Percentiles rank a stretch among this genome's conserved stretches.
phyloP scores from a whole-genome alignment of 2,888 invertebrate species.

The Ectemnius continuus region DNA sequence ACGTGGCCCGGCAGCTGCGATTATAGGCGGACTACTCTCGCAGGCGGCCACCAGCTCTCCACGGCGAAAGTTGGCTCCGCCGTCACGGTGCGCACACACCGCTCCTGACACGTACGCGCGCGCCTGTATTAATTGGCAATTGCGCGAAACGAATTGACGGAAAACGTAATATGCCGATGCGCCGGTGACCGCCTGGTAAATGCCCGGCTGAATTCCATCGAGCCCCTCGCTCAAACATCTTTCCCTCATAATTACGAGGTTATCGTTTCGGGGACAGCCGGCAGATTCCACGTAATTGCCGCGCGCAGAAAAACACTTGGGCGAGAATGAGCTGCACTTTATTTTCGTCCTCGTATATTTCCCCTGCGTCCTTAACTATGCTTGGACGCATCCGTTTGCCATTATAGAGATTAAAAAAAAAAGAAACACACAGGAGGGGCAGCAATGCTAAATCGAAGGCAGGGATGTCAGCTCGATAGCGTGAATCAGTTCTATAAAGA shows the following conservation, averaged over 20 bases:
- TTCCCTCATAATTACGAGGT: slow-evolving; percentile 41
- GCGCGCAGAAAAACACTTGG: slow-evolving; percentile 1
- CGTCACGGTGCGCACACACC: slow-evolving; percentile 13
- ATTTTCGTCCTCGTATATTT: slow-evolving; percentile 6
- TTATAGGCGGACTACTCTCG: slow-evolving; percentile 19
- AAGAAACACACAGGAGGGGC: background rate
- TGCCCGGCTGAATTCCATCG: slow-evolving; percentile 39
- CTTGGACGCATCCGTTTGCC: background rate
- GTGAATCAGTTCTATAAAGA: slow-evolving; percentile 40
- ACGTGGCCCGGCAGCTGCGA: slow-evolving; percentile 50
- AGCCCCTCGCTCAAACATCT: slow-evolving; percentile 7
- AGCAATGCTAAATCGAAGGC: no score
- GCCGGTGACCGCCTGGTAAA: slow-evolving; percentile 23
- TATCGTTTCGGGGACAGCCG: slow-evolving; percentile 17
- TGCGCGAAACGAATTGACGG: slow-evolving; percentile 52
- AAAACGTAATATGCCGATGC: slow-evolving; percentile 40
- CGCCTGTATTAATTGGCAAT: slow-evolving; percentile 58
- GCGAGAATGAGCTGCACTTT: background rate
- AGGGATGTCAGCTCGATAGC: background rate
- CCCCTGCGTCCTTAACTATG: background rate
- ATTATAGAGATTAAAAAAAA: background rate
- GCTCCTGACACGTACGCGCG: no score
- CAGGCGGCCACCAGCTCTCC: slow-evolving; percentile 13
- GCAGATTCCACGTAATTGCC: slow-evolving; percentile 3
- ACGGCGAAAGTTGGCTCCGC: slow-evolving; percentile 52